Evolutionary conservation across 2,113 vertebrate species (phyloP).

Genomic region (Apus apus): DNA sequence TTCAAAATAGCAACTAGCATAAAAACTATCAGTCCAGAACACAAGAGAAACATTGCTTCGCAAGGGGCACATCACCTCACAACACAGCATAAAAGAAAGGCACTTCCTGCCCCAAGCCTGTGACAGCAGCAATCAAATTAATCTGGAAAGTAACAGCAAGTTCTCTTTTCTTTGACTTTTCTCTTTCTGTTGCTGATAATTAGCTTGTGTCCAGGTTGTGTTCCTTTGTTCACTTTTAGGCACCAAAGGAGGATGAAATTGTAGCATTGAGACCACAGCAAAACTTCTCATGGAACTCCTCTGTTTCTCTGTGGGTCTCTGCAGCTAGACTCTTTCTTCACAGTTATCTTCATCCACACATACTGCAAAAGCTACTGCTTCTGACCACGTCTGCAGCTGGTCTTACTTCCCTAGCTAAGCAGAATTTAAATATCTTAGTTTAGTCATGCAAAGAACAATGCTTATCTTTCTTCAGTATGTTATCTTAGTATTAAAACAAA

Average conservation of each 20-base stretch:
- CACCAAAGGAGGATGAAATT: not conserved
- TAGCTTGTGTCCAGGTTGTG: not conserved
- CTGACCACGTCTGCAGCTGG: not conserved
- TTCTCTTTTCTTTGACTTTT: not conserved
- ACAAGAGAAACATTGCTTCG: not conserved
- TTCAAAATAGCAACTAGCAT: not conserved
- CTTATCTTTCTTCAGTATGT: not conserved
- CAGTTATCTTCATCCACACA: not conserved
- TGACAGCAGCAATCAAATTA: not conserved
- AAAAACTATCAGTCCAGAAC: not conserved
- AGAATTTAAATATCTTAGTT: not conserved
- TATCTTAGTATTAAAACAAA: not conserved
- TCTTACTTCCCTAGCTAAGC: not conserved
- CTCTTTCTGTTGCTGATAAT: not conserved
- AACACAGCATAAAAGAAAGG: not conserved
- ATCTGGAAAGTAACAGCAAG: not conserved
- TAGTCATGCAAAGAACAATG: not conserved
- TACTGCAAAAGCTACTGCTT: not conserved
- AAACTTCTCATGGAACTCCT: not conserved
- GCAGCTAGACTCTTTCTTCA: not conserved
- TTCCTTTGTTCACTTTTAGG: not conserved
- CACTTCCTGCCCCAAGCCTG: not conserved
- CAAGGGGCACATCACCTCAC: fast-evolving
- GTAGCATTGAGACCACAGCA: not conserved
- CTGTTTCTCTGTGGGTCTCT: fast-evolving